Base-by-base conservation (phyloP, 2,797 vertebrate species). In the Bufotes viridis region DNA sequence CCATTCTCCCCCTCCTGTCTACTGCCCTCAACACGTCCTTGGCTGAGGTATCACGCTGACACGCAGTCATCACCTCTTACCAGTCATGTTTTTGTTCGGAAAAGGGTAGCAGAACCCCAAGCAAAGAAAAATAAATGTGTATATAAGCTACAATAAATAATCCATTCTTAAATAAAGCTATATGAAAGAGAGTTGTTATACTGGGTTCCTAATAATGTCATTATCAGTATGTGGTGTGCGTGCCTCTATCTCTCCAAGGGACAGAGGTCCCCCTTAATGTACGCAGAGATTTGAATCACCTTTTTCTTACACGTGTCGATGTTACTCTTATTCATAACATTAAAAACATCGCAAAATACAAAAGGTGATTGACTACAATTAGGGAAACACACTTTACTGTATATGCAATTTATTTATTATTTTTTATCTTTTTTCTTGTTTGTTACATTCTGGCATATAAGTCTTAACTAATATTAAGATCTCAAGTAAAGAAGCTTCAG, bases 71-170 rank as follows among this genome's bases (percentile, higher is more conserved):
- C 87, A 84, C 87, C 82, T 88, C 87, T 67, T 78, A 78, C 74
- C 51, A 79, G 63, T 61, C 10, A 1, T 88, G 82, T 84, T 88
- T 88, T 51, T 72, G 51, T 84, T 70, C 80, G 82, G 87, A 84
- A 84, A 88, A 78, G 55, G 85, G 82, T 72, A 58, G 87, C 65
- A 78, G 87, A 49, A 70, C 74, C 87, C 75, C 87, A 58, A 70
- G 87, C 87, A 84, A 84, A 88, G 82, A 88, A 88, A 88, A 88
- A 88, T 88, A 88, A 88, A 88, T 88, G 82, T 88, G 78, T 88
- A 84, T 72, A 57, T 80, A 72, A 84, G 82, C 75, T 88, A 84
- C 82, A 84, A 88, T 84, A 88, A 88, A 88, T 84, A 88, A 79
- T 70, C 53, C 53, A 34, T 34, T 55, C 70, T 80, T 84, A 84